Evolutionary conservation across 2,888 invertebrate genomes (phyloP).

Genomic region (Carabus problematicus): DNA sequence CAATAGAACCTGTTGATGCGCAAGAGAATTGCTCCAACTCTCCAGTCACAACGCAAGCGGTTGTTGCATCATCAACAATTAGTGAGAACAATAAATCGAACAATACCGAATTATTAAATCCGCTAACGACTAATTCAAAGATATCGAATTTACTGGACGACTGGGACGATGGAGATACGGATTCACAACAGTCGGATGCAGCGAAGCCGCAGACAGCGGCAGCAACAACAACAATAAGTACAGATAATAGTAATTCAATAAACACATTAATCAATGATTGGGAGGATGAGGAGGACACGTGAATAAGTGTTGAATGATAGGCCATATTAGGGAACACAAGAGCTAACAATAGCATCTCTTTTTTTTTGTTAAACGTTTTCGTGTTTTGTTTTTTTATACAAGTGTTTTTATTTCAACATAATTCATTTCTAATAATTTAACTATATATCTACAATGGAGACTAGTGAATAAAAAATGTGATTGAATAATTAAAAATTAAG

Average conservation of each 20-base stretch:
- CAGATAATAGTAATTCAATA: conserved; percentile 52
- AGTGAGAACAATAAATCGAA: conserved; percentile 50
- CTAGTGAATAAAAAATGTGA: no score
- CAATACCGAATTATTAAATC: no score
- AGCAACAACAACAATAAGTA: not conserved
- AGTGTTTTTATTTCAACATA: not conserved
- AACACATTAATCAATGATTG: conserved; percentile 59
- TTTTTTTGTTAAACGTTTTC: not conserved
- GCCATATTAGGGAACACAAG: no score
- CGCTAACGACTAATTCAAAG: conserved; percentile 18
- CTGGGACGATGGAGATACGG: conserved; percentile 58
- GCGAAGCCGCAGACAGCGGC: conserved; percentile 43
- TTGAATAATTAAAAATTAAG: no score
- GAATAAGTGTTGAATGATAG: not conserved
- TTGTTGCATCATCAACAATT: conserved; percentile 58
- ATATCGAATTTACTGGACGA: conserved; percentile 52
- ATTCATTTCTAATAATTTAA: no score
- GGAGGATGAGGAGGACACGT: conserved; percentile 57
- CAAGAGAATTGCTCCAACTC: not conserved
- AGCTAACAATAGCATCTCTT: not conserved
- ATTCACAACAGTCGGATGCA: conserved; percentile 57
- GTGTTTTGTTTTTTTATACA: conserved; percentile 1
- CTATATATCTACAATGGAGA: no score
- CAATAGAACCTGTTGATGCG: not conserved
- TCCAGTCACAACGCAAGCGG: conserved; percentile 10